Conservation (phyloP, 2,888 invertebrate genomes). For the Euzophera pinguis region DNA sequence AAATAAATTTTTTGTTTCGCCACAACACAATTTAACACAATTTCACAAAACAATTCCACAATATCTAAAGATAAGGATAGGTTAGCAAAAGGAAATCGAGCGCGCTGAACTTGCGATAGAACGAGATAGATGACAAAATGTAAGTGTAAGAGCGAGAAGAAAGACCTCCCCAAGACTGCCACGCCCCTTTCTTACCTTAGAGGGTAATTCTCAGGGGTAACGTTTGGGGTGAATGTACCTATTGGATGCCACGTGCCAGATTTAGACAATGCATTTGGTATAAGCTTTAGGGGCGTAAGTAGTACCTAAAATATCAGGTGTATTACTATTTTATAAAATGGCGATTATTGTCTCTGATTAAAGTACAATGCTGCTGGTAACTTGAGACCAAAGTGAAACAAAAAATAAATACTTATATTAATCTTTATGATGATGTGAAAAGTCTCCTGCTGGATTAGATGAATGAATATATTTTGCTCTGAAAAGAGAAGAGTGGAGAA, state of each 20-base stretch:
- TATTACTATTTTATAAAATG: too few relatives aligned
- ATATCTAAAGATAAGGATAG: conserved; percentile 17
- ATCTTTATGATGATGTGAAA: too few relatives aligned
- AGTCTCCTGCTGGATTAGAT: too few relatives aligned
- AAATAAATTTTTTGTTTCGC: too few relatives aligned
- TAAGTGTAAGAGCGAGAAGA: conserved; percentile 41
- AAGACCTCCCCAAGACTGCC: conserved; percentile 44
- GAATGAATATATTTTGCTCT: too few relatives aligned
- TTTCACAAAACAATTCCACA: not conserved
- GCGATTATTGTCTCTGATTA: too few relatives aligned
- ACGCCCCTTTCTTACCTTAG: conserved; percentile 60
- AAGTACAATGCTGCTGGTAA: too few relatives aligned
- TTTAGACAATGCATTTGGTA: conserved; percentile 34
- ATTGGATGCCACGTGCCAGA: conserved; percentile 45
- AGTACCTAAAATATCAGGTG: too few relatives aligned
- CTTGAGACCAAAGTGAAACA: too few relatives aligned
- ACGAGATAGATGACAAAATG: conserved; percentile 22
- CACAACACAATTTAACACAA: too few relatives aligned
- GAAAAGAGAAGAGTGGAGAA: too few relatives aligned
- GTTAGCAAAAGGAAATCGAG: conserved; percentile 29
- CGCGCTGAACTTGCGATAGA: conserved; percentile 24
- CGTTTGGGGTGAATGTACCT: conserved; percentile 35
- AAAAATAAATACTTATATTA: too few relatives aligned
- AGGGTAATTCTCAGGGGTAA: conserved; percentile 44
- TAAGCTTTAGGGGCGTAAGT: conserved; percentile 11